Evolutionary conservation across 2,797 vertebrate species (phyloP).

Genomic region (Dendrocincla tyrannina): DNA sequence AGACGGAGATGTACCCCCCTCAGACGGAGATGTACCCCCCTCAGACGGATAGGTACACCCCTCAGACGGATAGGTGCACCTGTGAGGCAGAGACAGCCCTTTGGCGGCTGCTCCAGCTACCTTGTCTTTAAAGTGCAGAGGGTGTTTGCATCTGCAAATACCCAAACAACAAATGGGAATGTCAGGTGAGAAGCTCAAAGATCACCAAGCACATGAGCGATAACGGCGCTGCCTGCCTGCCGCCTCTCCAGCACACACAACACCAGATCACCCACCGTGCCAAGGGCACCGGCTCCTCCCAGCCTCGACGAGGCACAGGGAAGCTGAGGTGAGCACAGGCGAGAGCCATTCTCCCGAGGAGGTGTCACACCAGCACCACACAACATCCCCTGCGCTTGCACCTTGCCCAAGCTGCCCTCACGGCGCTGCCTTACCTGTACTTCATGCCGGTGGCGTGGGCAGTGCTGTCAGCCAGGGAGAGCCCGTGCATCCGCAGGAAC

Average conservation of each 20-base stretch:
- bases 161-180: not conserved
- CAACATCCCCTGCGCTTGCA: not conserved
- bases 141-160: not conserved
- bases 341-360: not conserved
- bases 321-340: not conserved
- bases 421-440: conserved; percentile 89
- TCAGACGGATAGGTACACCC: not conserved
- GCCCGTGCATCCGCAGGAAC: conserved; percentile 95
- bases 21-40: not conserved
- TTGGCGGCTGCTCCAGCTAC: fast-evolving
- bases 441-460: conserved; percentile 93
- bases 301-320: fast-evolving
- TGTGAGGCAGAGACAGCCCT: not conserved
- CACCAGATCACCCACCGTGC: fast-evolving
- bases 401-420: not conserved
- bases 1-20: not conserved
- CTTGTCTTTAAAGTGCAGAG: not conserved
- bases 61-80: not conserved
- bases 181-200: not conserved
- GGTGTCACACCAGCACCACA: not conserved
- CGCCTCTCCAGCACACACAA: fast-evolving
- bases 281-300: not conserved
- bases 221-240: not conserved
- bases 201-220: not conserved
- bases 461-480: conserved; percentile 91